phyloP scores from a whole-genome alignment of 2,797 vertebrate genomes.

The Discoglossus pictus region DNA sequence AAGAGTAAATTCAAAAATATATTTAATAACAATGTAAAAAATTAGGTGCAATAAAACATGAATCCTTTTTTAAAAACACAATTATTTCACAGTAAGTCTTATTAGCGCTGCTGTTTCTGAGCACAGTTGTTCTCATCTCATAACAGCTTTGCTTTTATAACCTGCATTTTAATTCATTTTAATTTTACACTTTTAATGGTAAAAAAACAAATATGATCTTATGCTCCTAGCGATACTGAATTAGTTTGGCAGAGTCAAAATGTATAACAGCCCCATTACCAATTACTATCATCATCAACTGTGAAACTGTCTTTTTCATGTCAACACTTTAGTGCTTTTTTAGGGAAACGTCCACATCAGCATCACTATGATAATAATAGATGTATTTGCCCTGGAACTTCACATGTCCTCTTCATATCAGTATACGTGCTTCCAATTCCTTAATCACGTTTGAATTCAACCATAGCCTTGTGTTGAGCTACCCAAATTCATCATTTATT shows the following conservation, averaged over 20 bases:
- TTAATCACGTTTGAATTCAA: conserved; percentile 42
- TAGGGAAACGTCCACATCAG: conserved; percentile 29
- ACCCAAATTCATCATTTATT: conserved; percentile 48
- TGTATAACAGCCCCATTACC: conserved; percentile 40
- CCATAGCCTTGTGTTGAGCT: conserved; percentile 37
- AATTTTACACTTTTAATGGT: conserved; percentile 40
- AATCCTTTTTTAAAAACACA: no score
- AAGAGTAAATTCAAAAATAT: no score
- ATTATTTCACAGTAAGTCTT: no score
- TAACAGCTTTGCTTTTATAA: background rate
- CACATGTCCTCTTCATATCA: conserved; percentile 26
- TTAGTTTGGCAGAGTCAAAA: conserved; percentile 30
- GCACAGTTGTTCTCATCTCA: conserved; percentile 28
- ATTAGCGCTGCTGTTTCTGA: conserved; percentile 10
- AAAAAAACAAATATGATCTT: conserved; percentile 26
- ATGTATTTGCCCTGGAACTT: conserved; percentile 28
- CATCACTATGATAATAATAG: conserved; percentile 21
- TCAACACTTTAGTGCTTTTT: conserved; percentile 46
- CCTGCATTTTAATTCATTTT: background rate
- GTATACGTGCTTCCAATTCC: conserved; percentile 29
- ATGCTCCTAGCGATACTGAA: conserved; percentile 36
- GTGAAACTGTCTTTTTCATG: conserved; percentile 24
- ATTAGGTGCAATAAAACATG: no score
- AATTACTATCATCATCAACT: conserved; percentile 40
- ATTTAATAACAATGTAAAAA: no score